Conservation (phyloP, 1,140 invertebrate species). For the Melipona quadrifasciata region DNA sequence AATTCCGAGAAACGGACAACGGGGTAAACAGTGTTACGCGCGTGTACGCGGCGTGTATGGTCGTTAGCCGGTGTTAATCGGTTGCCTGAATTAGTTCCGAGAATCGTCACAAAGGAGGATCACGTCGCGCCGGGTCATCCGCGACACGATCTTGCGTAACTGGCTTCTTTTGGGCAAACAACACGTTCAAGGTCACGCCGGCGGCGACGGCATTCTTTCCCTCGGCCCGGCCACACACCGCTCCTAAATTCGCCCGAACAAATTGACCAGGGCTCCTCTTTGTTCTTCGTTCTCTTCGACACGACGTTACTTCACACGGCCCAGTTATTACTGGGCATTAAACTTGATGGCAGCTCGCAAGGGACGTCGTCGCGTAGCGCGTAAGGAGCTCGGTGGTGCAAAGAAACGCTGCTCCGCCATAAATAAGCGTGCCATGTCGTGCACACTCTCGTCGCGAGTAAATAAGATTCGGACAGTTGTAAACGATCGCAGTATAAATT, state of each 20-base stretch:
- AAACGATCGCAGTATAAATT: too few relatives aligned
- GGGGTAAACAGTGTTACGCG: too few relatives aligned
- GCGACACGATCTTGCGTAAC: conserved; percentile 47
- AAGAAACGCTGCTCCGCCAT: neutral
- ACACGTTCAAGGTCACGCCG: conserved; percentile 33
- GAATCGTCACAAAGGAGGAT: conserved; percentile 25
- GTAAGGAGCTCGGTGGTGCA: neutral
- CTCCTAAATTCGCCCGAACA: conserved; percentile 11
- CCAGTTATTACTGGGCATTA: conserved; percentile 3
- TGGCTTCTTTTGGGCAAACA: conserved; percentile 32
- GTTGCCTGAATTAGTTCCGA: conserved; percentile 16
- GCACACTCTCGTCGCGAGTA: too few relatives aligned
- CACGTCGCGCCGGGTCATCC: conserved; percentile 29
- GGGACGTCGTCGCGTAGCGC: too few relatives aligned
- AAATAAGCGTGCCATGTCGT: too few relatives aligned
- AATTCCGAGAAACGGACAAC: neutral
- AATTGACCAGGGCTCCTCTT: neutral
- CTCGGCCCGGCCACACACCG: neutral
- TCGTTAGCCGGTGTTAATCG: conserved; percentile 3
- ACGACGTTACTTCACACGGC: neutral
- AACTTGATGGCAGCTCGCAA: neutral
- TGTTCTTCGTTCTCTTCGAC: neutral
- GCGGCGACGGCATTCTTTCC: conserved; percentile 8
- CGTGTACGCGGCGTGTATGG: neutral
- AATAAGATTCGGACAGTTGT: too few relatives aligned